Percentiles rank a stretch among this genome's conserved stretches.
Evolutionary conservation across 2,113 vertebrate genomes (phyloP).

Genomic region (Microtus ochrogaster): DNA sequence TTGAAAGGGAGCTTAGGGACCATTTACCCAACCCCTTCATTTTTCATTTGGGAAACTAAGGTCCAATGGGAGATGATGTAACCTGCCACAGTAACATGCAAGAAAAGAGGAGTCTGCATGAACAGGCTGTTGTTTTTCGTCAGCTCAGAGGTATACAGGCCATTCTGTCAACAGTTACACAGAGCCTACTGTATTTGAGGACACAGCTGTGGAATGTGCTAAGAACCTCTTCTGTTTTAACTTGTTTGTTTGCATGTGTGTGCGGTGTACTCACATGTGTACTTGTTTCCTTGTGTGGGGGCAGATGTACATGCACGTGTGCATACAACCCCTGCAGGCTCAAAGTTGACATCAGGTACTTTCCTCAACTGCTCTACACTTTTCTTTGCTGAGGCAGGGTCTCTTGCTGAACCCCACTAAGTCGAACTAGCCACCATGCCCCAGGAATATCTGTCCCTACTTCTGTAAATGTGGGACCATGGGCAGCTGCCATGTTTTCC

Average conservation of each 20-base stretch:
- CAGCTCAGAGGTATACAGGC: not conserved
- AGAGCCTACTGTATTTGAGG: not conserved
- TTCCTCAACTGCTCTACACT: not conserved
- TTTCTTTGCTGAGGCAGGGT: not conserved
- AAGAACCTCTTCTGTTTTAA: not conserved
- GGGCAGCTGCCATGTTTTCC: not conserved
- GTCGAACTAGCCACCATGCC: not conserved
- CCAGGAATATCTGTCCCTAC: no score
- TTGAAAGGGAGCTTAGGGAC: constrained; percentile 45
- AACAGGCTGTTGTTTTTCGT: not conserved
- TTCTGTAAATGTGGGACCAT: not conserved
- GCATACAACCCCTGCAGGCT: not conserved
- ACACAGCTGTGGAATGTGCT: not conserved
- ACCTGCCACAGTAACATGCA: constrained; percentile 12
- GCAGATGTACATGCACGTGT: not conserved
- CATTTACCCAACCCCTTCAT: constrained; percentile 18
- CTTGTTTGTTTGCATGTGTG: not conserved
- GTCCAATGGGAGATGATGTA: constrained; percentile 74
- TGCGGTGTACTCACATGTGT: not conserved
- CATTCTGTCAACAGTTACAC: not conserved
- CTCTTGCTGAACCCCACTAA: not conserved
- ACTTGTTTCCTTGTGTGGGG: not conserved
- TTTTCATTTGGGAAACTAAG: constrained; percentile 55
- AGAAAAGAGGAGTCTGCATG: not conserved
- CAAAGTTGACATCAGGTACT: not conserved